phyloP scores from a whole-genome alignment of 2,888 invertebrate species.

The Galeopsomyia nigrocyanea region DNA sequence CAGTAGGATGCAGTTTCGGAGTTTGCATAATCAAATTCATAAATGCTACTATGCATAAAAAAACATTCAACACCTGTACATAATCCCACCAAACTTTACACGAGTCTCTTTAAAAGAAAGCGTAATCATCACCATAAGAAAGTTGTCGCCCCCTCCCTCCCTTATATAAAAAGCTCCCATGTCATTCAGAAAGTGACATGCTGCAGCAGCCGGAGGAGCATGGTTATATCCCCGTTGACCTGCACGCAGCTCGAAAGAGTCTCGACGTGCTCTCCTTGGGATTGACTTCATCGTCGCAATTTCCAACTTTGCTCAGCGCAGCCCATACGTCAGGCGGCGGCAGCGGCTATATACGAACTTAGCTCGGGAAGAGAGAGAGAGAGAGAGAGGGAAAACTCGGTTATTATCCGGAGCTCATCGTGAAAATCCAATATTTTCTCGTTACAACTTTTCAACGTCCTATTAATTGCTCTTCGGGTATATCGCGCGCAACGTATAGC shows the following conservation, averaged over 20 bases:
- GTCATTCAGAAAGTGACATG: not conserved
- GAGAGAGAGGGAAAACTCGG: constrained; percentile 24
- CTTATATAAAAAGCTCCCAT: not conserved
- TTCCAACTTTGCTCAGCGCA: constrained; percentile 28
- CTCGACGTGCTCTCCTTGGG: not conserved
- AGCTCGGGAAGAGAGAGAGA: not conserved
- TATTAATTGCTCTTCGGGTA: constrained; percentile 44
- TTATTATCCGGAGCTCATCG: constrained; percentile 44
- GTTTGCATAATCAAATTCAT: too few species aligned
- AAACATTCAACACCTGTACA: too few species aligned
- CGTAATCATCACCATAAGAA: not conserved
- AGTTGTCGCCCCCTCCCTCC: not conserved
- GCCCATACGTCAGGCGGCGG: constrained; percentile 4
- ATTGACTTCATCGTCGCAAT: constrained; percentile 37
- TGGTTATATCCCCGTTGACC: too few species aligned
- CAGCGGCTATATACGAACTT: constrained; percentile 21
- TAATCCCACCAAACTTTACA: too few species aligned
- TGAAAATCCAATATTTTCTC: constrained; percentile 50
- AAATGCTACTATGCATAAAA: too few species aligned
- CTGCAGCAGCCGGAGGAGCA: too few species aligned
- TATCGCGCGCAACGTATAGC: constrained; percentile 1
- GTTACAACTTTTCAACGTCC: constrained; percentile 47
- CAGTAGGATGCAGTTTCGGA: too few species aligned
- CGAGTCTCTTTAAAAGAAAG: too few species aligned
- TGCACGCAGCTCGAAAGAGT: too few species aligned